Evolutionary conservation across 2,888 invertebrate species (phyloP), one percentile per base, ranked within the genome.

Genomic region (Argyresthia albistria): DNA sequence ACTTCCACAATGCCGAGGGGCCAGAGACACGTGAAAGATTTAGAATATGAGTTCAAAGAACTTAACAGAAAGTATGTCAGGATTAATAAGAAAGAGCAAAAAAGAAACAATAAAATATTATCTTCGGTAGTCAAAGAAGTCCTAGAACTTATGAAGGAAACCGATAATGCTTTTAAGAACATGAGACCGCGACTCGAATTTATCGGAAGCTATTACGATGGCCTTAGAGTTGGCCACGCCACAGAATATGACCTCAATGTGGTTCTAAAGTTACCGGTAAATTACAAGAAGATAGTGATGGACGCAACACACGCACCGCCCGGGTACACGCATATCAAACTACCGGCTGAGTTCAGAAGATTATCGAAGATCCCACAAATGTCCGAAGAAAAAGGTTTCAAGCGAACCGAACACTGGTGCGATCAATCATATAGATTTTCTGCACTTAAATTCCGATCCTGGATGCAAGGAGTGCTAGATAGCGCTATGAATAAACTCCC

Each of bases 211-310:
- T 78, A 76, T 56, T 79, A 69, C 55, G 79, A 78, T 52, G 70
- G 76, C 36, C 57, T 79, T 14, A 70, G 79, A 8, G 73, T 79
- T 12, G 76, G 78, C 1, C 64, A 71, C 45, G 73, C 79, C 6
- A 76, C 68, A 10, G 79, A 78, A 59, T 79, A 73, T 51, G 79
- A 79, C 55, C 68, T 78, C 14, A 78, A 78, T 55, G 61, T 79
- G 8, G 64, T 74, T 51, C 58, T 79, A 10, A 72, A 62, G 16
- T 56, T 78, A 54, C 75, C 67, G 36, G 55, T 79, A 1, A 66
- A 78, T 56, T 74, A 77, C 43, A 55, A 64, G 8, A 75, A 70
- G 57, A 74, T 78, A 43, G 50, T 45, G 52, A 58, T 79, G 46
- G 61, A 71, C 51, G 63, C 71, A 4, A 56, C 52, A 36, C 56